Evolutionary conservation across 2,888 invertebrate species (phyloP).

Genomic region (Pachycephus smyrnensis): DNA sequence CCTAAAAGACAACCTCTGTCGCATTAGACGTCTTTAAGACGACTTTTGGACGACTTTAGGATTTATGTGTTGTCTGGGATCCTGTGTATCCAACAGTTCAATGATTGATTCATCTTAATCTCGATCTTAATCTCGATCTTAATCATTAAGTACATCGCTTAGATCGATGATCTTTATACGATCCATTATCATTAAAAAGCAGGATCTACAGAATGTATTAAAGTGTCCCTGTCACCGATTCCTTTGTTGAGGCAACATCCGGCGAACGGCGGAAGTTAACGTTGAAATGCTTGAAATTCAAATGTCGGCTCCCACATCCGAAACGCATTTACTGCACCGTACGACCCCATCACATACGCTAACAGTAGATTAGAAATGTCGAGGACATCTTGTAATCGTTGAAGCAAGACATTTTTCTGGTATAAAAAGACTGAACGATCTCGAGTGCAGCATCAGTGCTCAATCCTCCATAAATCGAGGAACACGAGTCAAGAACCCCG

Average conservation of each 20-base stretch:
- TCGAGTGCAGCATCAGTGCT: not conserved
- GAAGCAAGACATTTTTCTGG: not conserved
- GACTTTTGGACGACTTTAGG: no score
- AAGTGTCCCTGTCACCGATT: conserved; percentile 23
- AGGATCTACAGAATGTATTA: conserved; percentile 15
- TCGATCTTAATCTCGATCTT: not conserved
- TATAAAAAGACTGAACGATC: not conserved
- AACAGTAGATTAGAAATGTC: not conserved
- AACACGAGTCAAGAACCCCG: not conserved
- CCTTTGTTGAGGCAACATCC: conserved; percentile 18
- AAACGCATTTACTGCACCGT: not conserved
- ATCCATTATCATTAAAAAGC: not conserved
- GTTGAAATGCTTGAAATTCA: not conserved
- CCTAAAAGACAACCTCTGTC: no score
- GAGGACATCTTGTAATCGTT: not conserved
- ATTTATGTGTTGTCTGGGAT: no score
- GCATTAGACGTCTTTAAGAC: no score
- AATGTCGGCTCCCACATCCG: not conserved
- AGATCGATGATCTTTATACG: not conserved
- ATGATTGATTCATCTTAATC: not conserved
- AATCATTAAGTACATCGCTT: not conserved
- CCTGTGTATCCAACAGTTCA: not conserved
- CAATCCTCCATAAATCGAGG: not conserved
- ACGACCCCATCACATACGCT: not conserved
- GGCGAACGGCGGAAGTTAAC: not conserved